Conservation (phyloP, 2,113 vertebrate genomes). For the Pyrgilauda ruficollis region DNA sequence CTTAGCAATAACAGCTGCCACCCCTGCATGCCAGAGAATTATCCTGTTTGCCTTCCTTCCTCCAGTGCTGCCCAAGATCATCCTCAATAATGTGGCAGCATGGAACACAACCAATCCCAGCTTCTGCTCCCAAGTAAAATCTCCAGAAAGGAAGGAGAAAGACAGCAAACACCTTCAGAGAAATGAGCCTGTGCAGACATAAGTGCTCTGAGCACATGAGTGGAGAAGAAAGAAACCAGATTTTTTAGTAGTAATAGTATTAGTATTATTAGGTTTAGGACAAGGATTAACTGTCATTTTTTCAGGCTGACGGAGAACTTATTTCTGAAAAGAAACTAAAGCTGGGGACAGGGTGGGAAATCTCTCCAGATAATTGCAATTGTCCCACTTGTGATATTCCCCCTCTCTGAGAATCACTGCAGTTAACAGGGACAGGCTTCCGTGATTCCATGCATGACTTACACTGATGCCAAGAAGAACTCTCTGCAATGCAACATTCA, state of each 20-base stretch:
- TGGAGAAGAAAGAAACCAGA: not conserved
- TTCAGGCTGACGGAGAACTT: not conserved
- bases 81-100: rapidly evolving
- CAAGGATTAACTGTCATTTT: not conserved
- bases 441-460: not conserved
- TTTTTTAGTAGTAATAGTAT: not conserved
- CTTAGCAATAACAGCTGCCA: not conserved
- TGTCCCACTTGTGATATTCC: not conserved
- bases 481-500: not conserved
- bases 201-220: not conserved
- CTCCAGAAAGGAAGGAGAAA: not conserved
- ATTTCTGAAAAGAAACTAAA: not conserved
- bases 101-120: not conserved
- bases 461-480: not conserved
- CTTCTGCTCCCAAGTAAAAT: not conserved
- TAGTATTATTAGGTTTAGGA: not conserved
- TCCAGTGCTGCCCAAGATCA: not conserved
- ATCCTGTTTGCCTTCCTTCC: not conserved
- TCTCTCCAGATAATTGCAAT: not conserved
- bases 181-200: not conserved
- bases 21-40: not conserved
- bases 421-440: not conserved
- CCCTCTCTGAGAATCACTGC: not conserved
- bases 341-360: rapidly evolving
- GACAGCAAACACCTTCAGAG: not conserved